A percentile compares a stretch with the other conserved stretches of the same genome.
Conservation (phyloP, 2,113 vertebrate species). For the Pelodiscus sinensis region DNA sequence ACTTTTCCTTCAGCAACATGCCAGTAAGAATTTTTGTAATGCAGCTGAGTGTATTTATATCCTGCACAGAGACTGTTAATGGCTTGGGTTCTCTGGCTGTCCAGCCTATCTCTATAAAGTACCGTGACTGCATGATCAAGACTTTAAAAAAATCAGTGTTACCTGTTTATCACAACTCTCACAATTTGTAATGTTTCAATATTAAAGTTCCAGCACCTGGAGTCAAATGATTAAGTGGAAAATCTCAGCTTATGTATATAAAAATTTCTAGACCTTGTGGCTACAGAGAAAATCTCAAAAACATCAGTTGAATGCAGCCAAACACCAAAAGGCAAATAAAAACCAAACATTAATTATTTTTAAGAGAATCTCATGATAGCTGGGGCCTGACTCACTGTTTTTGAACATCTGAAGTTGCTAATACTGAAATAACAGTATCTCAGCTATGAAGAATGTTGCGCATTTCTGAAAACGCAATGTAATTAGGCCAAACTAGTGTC, state of each 20-base stretch:
- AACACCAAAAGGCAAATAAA: not conserved
- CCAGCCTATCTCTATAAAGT: not conserved
- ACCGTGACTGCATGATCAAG: not conserved
- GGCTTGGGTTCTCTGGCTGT: not conserved
- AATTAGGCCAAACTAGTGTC: not conserved
- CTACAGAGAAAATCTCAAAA: not conserved
- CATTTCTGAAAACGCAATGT: not conserved
- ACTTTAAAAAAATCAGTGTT: rapidly evolving
- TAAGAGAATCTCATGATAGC: rapidly evolving
- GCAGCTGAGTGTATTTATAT: not conserved
- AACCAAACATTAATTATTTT: not conserved
- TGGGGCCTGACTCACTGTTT: rapidly evolving
- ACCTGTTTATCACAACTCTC: not conserved
- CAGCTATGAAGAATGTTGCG: rapidly evolving
- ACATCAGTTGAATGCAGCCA: rapidly evolving
- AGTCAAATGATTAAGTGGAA: not conserved
- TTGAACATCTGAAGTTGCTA: not conserved
- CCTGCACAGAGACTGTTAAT: rapidly evolving
- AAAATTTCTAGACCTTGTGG: rapidly evolving
- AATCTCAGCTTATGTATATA: not conserved
- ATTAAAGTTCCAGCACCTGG: not conserved
- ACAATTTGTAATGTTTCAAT: rapidly evolving
- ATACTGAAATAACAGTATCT: rapidly evolving
- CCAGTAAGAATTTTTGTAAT: not conserved
- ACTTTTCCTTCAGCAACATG: rapidly evolving